Base-by-base conservation (phyloP, 1,140 invertebrate species). In the Thrips palmi region DNA sequence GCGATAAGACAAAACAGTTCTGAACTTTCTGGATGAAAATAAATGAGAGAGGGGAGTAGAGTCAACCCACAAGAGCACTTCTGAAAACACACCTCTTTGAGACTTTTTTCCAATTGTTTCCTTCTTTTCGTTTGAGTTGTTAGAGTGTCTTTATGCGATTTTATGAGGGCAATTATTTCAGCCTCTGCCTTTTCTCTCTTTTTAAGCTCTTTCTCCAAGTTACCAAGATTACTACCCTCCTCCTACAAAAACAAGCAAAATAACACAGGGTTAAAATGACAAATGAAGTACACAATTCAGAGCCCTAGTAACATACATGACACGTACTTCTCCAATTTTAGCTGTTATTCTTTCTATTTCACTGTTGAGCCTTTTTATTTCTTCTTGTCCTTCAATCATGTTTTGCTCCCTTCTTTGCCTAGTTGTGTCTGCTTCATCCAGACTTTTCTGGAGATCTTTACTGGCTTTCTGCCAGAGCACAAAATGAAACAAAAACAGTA, bases 51-150 rank as follows among this genome's bases (percentile, higher is more conserved):
- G 20, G 8, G 14, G 12, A 42, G 33, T 18, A 36, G 24, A 4
- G 6, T 20, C 7, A 12, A 37, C 11, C 14, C n/a, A 39, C 2
- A 32, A 15, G 12, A 40, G 37, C 27, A 40, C 27, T 47, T 52
- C n/a, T n/a, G n/a, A n/a, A n/a, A n/a, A n/a, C n/a, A n/a, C n/a
- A 64, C 66, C 33, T 84, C 80, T 1, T 52, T 51, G 3, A 80
- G 59, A 47, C 71, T 77, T 48, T 71, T 76, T 33, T 67, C 58
- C 12, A 86, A 56, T 48, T 83, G 70, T 33, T 71, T 67, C 5
- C 71, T 65, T 36, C 72, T 70, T 40, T 77, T 79, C 41, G 71
- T 62, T 49, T 84, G 76, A 35, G 71, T 61, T 40, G 71, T 69
- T 2, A 85, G 62, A 22, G 60, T 67, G 37, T 85, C 79, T 43